Base-by-base conservation (phyloP, 2,113 vertebrate species). In the Polypterus senegalus region DNA sequence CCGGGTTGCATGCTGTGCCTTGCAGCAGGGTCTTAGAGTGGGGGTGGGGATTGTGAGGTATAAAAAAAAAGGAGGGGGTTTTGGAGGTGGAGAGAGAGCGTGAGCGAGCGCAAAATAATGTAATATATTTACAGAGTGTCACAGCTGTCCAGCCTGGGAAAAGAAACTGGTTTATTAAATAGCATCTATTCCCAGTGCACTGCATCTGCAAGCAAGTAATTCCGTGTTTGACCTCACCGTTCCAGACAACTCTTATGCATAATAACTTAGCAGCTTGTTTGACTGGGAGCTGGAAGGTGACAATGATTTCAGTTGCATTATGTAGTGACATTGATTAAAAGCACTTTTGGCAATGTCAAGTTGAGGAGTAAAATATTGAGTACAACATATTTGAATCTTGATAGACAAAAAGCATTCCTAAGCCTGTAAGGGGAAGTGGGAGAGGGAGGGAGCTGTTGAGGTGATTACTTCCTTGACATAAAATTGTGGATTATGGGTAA, bases 251-350 rank as follows among this genome's bases (percentile, higher is more conserved):
- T 74, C 66, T 6, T 80, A 77, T 82, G 84, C 82, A 82, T 87
- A 27, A 27, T 27, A 81, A 83, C 76, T 83, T 71, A 82, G 71
- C 75, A 71, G 64, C 65, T 67, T 76, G 75, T 72, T 27, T 67
- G 64, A 56, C 74, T 76, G 49, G 62, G 69, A 64, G 61, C 69
- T 69, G 65, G 61, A 49, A 58, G 74, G 61, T 68, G 76, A 69
- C 70, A 64, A 68, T 71, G 73, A 68, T 74, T 74, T 70, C 54
- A 68, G 70, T 73, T 73, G 75, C 68, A 69, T 43, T 73, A 62
- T 72, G 72, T 77, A 74, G 71, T 82, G 74, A 77, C 76, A 73
- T 71, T 81, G 79, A 84, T 82, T 80, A 80, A 78, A 76, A 70
- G 71, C 72, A 70, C 76, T 69, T 70, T 80, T 84, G 79, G 76